These are phyloP conservation scores for Erythrolamprus reginae DNA, from an alignment of 2,113 vertebrate species.

Conservation along the genomic window DNA sequence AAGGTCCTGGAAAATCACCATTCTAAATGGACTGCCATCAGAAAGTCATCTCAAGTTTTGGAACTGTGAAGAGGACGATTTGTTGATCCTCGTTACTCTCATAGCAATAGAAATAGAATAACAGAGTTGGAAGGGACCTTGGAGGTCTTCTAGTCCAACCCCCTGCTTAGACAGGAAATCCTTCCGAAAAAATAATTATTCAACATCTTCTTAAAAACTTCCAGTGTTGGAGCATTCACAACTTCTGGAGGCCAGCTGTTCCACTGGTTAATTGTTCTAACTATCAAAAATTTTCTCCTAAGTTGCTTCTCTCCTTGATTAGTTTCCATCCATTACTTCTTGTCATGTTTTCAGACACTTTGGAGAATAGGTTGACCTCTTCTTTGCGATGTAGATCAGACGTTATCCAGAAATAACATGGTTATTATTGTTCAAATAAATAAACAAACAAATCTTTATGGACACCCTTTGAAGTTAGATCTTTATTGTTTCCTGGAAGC, in stretches of 20 bases:
- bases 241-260: too few species aligned
- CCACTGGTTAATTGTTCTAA: too few species aligned
- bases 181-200: neutral
- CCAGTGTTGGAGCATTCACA: too few species aligned
- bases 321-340: too few species aligned
- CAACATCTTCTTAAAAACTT: neutral
- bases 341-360: too few species aligned
- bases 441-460: neutral
- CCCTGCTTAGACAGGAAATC: neutral
- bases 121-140: neutral
- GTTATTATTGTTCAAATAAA: neutral
- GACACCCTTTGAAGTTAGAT: neutral
- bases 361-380: too few species aligned
- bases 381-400: neutral
- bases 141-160: neutral
- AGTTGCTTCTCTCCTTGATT: too few species aligned
- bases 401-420: neutral
- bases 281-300: too few species aligned
- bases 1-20: constrained; percentile 13
- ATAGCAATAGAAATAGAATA: neutral
- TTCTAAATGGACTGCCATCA: constrained; percentile 1
- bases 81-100: neutral
- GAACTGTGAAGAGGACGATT: neutral
- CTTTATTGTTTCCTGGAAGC: neutral
- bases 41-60: constrained; percentile 21